Conservation (phyloP, 1,140 invertebrate genomes). For the Apis dorsata region DNA sequence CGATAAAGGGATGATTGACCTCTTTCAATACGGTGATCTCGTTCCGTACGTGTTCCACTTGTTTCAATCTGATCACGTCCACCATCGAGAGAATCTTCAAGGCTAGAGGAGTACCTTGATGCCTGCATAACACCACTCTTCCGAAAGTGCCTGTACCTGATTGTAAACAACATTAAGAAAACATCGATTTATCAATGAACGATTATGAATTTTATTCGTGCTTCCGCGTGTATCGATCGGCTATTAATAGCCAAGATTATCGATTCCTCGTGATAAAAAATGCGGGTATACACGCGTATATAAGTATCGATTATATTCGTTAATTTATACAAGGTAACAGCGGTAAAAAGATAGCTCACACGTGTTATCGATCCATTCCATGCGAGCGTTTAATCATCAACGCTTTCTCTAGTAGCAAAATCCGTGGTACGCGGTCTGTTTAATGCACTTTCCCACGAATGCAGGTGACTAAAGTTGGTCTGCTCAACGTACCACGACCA, state of each 20-base stretch:
- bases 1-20: constrained; percentile 96
- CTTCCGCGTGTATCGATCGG: too few species aligned
- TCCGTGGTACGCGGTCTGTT: constrained; percentile 24
- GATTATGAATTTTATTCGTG: too few species aligned
- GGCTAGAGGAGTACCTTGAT: constrained; percentile 85
- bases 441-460: constrained; percentile 57
- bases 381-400: constrained; percentile 30
- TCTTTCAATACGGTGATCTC: constrained; percentile 94
- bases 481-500: constrained; percentile 50
- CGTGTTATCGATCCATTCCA: background rate
- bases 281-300: too few species aligned
- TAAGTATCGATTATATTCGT: background rate
- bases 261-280: background rate
- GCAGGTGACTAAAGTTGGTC: constrained; percentile 44
- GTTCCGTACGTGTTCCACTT: constrained; percentile 96
- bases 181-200: background rate
- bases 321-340: background rate
- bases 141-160: constrained; percentile 97
- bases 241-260: background rate
- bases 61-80: constrained; percentile 95
- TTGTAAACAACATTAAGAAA: constrained; percentile 64
- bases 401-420: constrained; percentile 36
- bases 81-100: constrained; percentile 95
- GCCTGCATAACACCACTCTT: constrained; percentile 91
- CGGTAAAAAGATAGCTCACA: background rate